Conservation (phyloP, 92 coral and sea anemone genomes). For the Isaurus tuberculatus region DNA sequence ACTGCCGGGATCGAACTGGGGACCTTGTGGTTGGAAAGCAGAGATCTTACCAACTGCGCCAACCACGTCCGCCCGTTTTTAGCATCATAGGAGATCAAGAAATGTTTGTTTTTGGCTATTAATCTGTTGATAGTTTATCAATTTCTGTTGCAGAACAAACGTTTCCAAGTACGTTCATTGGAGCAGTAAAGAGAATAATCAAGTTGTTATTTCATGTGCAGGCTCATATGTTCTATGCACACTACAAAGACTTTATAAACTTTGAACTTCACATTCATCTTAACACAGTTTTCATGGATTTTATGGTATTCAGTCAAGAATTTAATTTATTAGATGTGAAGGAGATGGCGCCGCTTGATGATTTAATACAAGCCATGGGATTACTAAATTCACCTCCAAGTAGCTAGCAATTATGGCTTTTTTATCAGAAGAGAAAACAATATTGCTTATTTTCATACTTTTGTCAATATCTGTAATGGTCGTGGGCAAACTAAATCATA, state of each 20-base stretch:
- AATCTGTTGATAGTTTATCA: neutral
- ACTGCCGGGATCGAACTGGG: neutral
- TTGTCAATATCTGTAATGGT: neutral
- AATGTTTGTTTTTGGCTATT: too few species aligned
- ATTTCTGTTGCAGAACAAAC: slow-evolving; percentile 66
- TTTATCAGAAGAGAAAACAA: neutral
- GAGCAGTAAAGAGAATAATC: slow-evolving; percentile 88
- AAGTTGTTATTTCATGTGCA: slow-evolving; percentile 91
- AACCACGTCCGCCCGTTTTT: too few species aligned
- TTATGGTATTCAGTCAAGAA: slow-evolving; percentile 83
- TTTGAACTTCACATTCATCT: slow-evolving; percentile 83
- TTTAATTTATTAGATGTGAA: slow-evolving; percentile 88
- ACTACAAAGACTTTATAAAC: slow-evolving; percentile 83
- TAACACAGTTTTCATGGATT: slow-evolving; percentile 93
- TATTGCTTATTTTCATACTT: neutral
- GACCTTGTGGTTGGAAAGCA: neutral
- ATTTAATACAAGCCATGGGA: slow-evolving; percentile 93
- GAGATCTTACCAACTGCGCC: neutral
- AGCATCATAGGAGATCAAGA: too few species aligned
- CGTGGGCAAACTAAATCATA: neutral
- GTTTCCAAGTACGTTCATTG: slow-evolving; percentile 82
- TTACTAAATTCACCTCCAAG: slow-evolving; percentile 10
- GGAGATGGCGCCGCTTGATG: slow-evolving; percentile 95
- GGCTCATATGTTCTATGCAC: slow-evolving; percentile 92
- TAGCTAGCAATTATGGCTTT: neutral